phyloP scores from a whole-genome alignment of 2,797 vertebrate species.

The Rhinogobio ventralis region DNA sequence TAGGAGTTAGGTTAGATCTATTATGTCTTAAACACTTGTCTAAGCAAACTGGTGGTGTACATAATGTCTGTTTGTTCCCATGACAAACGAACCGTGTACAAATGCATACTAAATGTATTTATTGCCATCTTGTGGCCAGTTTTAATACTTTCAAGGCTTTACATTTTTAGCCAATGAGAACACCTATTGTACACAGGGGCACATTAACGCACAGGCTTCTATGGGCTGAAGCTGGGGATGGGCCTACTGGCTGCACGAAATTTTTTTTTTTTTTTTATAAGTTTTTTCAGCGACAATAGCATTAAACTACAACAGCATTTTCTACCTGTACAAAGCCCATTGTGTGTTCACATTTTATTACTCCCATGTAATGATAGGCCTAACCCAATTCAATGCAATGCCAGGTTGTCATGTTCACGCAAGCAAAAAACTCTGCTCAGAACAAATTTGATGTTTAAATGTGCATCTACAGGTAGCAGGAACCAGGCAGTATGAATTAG shows the following conservation, averaged over 20 bases:
- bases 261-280: too few relatives aligned
- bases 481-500: neutral
- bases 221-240: too few relatives aligned
- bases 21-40: neutral
- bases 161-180: neutral
- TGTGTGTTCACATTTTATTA: neutral
- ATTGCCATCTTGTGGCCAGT: conserved; percentile 41
- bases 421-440: neutral
- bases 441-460: neutral
- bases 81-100: neutral
- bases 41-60: too few relatives aligned
- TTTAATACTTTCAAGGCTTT: neutral
- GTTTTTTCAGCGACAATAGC: too few relatives aligned
- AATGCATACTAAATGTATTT: neutral
- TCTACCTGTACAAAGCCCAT: neutral
- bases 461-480: neutral
- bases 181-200: neutral
- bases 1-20: neutral
- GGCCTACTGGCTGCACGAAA: too few relatives aligned
- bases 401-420: neutral
- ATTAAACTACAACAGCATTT: too few relatives aligned
- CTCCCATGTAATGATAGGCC: neutral
- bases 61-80: neutral
- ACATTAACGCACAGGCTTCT: too few relatives aligned
- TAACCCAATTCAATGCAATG: neutral